Conservation (phyloP, 2,888 invertebrate genomes). For the Exephanes ischioxanthus region DNA sequence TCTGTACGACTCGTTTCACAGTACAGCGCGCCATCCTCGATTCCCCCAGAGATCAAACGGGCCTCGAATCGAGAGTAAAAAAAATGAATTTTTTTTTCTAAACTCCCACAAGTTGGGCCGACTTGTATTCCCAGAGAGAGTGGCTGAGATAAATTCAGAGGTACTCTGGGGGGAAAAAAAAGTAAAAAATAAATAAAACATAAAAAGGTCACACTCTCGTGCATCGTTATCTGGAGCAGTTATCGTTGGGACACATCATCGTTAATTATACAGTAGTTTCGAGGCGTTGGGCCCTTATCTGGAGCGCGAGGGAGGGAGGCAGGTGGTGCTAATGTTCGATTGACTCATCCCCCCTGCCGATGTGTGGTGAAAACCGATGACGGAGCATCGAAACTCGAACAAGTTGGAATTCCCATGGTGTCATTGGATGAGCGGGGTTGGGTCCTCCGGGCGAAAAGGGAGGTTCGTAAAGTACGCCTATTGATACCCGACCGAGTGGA, state of each 20-base stretch:
- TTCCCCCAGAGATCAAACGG: neutral
- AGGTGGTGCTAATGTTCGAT: slow-evolving; percentile 56
- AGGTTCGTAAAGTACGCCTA: slow-evolving; percentile 1
- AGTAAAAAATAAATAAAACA: too few species aligned
- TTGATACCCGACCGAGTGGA: slow-evolving; percentile 31
- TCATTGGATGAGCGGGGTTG: neutral
- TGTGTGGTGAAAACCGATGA: slow-evolving; percentile 24
- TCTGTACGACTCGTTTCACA: slow-evolving; percentile 36
- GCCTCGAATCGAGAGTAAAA: neutral
- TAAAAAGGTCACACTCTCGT: neutral
- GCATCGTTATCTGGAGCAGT: neutral
- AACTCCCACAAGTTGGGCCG: neutral
- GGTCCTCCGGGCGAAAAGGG: slow-evolving; percentile 9
- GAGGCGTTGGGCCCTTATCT: neutral
- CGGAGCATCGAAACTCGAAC: slow-evolving; percentile 5
- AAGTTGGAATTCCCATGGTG: slow-evolving; percentile 54
- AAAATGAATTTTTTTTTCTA: too few species aligned
- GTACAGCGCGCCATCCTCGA: slow-evolving; percentile 31
- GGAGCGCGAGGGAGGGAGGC: slow-evolving; percentile 19
- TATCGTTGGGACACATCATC: slow-evolving; percentile 5
- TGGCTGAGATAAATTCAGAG: slow-evolving; percentile 28
- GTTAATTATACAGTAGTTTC: slow-evolving; percentile 2
- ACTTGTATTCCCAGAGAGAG: neutral
- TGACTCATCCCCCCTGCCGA: slow-evolving; percentile 30
- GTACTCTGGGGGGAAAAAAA: neutral